These are phyloP conservation scores for Bryconaethiops microstoma DNA, from an alignment of 2,797 vertebrate species.

Conservation along the genomic window DNA sequence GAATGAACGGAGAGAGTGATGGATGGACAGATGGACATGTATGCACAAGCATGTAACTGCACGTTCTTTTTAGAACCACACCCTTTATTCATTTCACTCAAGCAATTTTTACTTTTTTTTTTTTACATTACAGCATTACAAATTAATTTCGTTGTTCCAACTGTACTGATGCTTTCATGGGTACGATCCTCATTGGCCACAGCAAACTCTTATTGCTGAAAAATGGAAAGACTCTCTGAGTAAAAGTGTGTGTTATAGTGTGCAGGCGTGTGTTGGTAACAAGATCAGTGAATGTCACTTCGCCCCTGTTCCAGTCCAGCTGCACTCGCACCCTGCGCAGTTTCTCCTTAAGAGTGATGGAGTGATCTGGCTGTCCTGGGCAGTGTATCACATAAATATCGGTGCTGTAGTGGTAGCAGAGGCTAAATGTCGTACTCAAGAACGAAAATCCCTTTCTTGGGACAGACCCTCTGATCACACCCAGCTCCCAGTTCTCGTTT, in stretches of 20 bases:
- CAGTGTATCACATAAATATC: background rate
- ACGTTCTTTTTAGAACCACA: no score
- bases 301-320: background rate
- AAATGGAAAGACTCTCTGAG: background rate
- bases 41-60: no score
- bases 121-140: no score
- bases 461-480: background rate
- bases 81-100: no score
- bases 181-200: background rate
- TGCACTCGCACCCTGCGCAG: background rate
- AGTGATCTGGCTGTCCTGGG: background rate
- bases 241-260: background rate
- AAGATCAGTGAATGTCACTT: background rate
- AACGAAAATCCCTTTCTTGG: background rate
- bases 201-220: background rate
- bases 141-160: no score
- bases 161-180: background rate
- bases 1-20: no score
- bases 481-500: background rate
- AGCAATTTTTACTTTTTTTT: no score
- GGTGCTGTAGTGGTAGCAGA: background rate
- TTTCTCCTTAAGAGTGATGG: background rate
- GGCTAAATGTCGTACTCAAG: background rate
- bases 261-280: background rate
- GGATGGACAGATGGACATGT: no score